Base-by-base conservation (phyloP, 2,888 invertebrate genomes). In the Erebia palarica region DNA sequence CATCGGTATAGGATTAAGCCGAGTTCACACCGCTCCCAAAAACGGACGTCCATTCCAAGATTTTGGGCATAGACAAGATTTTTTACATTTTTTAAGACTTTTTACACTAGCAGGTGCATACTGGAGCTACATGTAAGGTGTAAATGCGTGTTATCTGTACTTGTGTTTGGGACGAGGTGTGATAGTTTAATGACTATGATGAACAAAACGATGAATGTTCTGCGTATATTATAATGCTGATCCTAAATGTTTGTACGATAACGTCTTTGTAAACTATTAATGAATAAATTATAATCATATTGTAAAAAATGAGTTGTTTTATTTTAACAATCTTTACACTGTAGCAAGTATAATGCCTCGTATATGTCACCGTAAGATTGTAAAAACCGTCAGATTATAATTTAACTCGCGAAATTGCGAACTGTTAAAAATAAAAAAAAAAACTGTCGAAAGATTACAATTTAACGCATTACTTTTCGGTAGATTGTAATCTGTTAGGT, bases 251-350 rank as follows among this genome's bases (percentile, higher is more conserved):
- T 90, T 92, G 91, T 92, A 91, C 90, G 90, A 92, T 92, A 90
- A 90, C 85, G 87, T 91, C 89, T 91, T 87, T 92, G 91, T 92
- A 92, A 92, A 92, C 92, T 94, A 93, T 92, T 93, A 91, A 91
- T 91, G 79, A 91, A 92, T 93, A 92, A 91, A 93, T 92, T 92
- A 92, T 93, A 92, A 92, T 91, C 91, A 87, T 91, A 92, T 90
- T 91, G 90, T 90, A 90, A 65, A n/a, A 55, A 69, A 7, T n/a
- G 13, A 74, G 73, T 53, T 82, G 86, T 91, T 89, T 92, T 78
- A 90, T 89, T 77, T 67, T 1, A n/a, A 27, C 13, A 14, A 36
- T 36, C 7, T 36, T 36, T 7, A 7, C 36, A 36, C 36, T 36
- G 36, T 36, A 36, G 36, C 36, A 7, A 36, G 36, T 36, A 7